Percentiles rank a stretch among this genome's conserved stretches.
Conservation (phyloP, 1,140 invertebrate genomes). For the Apis florea region DNA sequence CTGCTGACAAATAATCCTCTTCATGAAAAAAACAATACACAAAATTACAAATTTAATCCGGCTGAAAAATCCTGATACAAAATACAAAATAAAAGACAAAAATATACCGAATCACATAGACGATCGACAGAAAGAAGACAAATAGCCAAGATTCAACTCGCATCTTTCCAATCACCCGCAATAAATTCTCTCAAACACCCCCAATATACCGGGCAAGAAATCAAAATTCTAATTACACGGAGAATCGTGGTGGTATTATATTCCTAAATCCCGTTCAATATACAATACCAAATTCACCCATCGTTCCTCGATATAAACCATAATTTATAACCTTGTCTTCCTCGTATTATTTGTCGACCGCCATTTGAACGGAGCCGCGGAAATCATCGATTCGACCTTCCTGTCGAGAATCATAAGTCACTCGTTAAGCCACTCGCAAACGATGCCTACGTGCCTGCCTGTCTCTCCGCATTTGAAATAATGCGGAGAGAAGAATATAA, state of each 20-base stretch:
- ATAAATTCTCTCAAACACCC: slow-evolving; percentile 13
- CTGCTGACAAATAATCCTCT: too few species aligned
- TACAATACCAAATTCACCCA: slow-evolving; percentile 40
- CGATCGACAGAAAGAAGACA: background rate
- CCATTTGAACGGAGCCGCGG: slow-evolving; percentile 27
- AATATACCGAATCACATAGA: background rate
- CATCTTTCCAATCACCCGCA: background rate
- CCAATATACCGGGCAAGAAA: slow-evolving; percentile 34
- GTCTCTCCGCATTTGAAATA: slow-evolving; percentile 25
- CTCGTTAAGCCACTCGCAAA: slow-evolving; percentile 43
- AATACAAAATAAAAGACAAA: background rate
- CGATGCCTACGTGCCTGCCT: slow-evolving; percentile 28
- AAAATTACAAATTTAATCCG: too few species aligned
- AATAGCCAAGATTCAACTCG: too few species aligned
- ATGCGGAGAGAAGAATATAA: slow-evolving; percentile 8
- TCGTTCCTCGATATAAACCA: slow-evolving; percentile 44
- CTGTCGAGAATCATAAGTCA: slow-evolving; percentile 31
- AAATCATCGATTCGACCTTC: slow-evolving; percentile 41
- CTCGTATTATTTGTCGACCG: slow-evolving; percentile 32
- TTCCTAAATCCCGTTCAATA: slow-evolving; percentile 45
- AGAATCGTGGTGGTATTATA: slow-evolving; percentile 49
- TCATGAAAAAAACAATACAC: too few species aligned
- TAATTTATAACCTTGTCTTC: slow-evolving; percentile 58
- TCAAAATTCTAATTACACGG: slow-evolving; percentile 40
- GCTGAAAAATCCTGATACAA: background rate